Conservation (phyloP, 2,888 invertebrate genomes). For the Xanthostigma xanthostigma region DNA sequence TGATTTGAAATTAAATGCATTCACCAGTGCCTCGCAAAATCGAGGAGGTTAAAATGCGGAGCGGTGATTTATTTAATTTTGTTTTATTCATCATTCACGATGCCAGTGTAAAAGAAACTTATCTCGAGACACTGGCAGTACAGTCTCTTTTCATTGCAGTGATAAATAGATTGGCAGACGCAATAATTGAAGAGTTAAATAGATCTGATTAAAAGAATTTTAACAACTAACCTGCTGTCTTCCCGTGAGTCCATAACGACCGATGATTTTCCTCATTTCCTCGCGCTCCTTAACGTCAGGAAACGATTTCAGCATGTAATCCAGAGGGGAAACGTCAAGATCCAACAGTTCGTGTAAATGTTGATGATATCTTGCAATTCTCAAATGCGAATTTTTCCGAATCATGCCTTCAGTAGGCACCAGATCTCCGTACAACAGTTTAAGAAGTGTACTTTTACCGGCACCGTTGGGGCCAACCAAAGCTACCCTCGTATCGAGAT, state of each 20-base stretch:
- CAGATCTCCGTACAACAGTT: constrained; percentile 86
- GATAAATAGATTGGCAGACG: not conserved
- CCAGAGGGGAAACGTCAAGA: constrained; percentile 84
- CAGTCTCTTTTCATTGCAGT: not conserved
- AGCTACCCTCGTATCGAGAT: constrained; percentile 88
- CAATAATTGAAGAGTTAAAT: constrained; percentile 23
- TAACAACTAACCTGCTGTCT: constrained; percentile 63
- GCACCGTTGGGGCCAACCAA: constrained; percentile 97
- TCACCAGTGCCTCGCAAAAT: no score
- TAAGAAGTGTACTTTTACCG: constrained; percentile 94
- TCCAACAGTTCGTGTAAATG: constrained; percentile 94
- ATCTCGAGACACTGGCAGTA: not conserved
- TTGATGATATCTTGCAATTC: constrained; percentile 96
- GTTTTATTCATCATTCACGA: no score
- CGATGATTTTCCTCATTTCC: constrained; percentile 98
- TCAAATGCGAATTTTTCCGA: constrained; percentile 92
- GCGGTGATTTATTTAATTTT: no score
- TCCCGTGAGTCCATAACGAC: constrained; percentile 93
- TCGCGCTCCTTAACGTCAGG: constrained; percentile 95
- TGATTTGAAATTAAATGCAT: no score
- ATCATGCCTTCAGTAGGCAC: constrained; percentile 94
- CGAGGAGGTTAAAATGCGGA: no score
- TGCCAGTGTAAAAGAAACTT: no score
- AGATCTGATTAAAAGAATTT: no score
- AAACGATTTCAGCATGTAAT: constrained; percentile 96